Percentiles rank a stretch among this genome's conserved stretches.
These are phyloP conservation scores for Mastigias papua DNA, from an alignment of 30 jellyfish, hydroid and myxozoan species.

Conservation along the genomic window DNA sequence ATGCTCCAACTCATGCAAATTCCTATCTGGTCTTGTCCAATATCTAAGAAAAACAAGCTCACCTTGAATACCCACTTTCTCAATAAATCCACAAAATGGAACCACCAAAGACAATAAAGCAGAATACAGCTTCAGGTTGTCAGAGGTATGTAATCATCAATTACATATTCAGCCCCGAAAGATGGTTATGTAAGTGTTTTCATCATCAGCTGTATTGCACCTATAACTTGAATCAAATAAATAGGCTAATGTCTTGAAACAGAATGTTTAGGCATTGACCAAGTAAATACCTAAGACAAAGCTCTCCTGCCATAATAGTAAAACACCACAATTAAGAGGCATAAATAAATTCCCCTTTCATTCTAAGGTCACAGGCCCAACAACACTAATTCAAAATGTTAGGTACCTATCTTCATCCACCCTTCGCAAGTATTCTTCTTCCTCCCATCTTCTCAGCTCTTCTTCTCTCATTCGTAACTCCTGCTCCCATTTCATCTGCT, in stretches of 20 bases:
- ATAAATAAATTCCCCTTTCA: too few species aligned
- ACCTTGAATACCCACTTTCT: background rate
- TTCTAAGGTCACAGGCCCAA: too few species aligned
- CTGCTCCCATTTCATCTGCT: conserved; percentile 93
- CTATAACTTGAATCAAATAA: background rate
- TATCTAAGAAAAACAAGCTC: conserved; percentile 53
- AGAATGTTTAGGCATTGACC: too few species aligned
- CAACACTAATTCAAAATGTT: too few species aligned
- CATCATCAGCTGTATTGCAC: conserved; percentile 52
- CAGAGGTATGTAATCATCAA: conserved; percentile 75
- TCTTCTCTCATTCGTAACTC: conserved; percentile 90
- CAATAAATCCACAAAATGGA: background rate
- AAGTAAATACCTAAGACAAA: too few species aligned
- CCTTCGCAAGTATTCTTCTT: conserved; percentile 85
- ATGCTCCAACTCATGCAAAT: conserved; percentile 86
- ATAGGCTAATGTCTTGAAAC: too few species aligned
- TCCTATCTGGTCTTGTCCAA: conserved; percentile 97
- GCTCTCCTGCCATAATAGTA: too few species aligned
- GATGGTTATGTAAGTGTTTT: conserved; percentile 59
- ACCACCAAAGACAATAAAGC: background rate
- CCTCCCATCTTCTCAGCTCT: conserved; percentile 95
- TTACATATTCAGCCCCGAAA: conserved; percentile 70
- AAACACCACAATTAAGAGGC: too few species aligned
- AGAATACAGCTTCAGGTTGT: conserved; percentile 69
- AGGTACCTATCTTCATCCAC: conserved; percentile 93